Conservation (phyloP, 2,113 vertebrate species). For the Anhinga rufa region DNA sequence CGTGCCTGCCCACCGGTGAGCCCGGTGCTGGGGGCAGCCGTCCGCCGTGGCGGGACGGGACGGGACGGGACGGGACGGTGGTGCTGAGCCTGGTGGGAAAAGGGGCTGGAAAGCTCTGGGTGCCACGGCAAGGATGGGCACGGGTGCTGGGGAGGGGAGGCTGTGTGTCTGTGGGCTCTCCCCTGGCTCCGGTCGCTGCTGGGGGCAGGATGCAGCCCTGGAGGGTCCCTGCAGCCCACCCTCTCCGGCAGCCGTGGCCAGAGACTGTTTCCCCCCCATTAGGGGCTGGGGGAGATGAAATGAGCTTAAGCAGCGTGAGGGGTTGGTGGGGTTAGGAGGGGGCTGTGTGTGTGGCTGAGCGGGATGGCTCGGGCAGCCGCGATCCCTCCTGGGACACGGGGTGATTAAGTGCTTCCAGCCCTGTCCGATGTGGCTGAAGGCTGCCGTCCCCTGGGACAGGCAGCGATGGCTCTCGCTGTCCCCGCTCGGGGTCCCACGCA, state of each 20-base stretch:
- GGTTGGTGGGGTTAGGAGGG: not conserved
- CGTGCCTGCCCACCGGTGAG: rapidly evolving
- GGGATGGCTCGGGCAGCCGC: not conserved
- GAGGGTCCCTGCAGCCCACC: not conserved
- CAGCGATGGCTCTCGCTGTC: not conserved
- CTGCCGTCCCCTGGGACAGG: not conserved
- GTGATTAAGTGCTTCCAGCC: not conserved
- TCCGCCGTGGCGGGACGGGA: not conserved
- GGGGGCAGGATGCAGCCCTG: not conserved
- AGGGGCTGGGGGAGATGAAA: not conserved
- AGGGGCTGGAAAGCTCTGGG: not conserved
- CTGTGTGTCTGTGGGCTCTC: too few relatives aligned
- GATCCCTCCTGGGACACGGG: not conserved
- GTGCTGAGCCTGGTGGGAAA: not conserved
- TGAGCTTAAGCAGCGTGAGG: not conserved
- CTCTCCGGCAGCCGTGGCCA: not conserved
- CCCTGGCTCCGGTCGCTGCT: not conserved
- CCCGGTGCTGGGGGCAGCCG: not conserved
- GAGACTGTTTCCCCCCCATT: not conserved
- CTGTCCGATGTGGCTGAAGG: not conserved
- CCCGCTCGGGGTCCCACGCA: rapidly evolving
- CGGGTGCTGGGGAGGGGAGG: not conserved
- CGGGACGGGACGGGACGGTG: not conserved
- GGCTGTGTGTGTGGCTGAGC: not conserved
- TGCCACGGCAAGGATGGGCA: not conserved